Evolutionary conservation across 1,140 invertebrate genomes (phyloP).

Genomic region (Ceratitis capitata): DNA sequence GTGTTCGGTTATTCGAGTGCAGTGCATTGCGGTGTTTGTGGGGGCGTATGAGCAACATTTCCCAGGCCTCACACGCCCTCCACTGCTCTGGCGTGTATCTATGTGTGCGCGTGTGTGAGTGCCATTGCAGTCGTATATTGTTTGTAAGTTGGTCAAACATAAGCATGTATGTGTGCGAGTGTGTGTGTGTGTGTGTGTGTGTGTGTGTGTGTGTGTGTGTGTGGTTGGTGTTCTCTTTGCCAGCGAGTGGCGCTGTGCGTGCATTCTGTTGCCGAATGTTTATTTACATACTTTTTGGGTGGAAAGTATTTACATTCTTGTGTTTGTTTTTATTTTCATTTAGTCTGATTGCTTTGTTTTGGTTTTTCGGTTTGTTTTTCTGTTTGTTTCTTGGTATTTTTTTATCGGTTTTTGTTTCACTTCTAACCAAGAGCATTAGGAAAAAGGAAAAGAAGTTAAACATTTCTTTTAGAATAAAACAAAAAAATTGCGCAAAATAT

Average conservation of each 20-base stretch:
- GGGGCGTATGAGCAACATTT: conserved; percentile 3
- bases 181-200: background rate
- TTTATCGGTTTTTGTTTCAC: too few species aligned
- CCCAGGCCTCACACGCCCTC: background rate
- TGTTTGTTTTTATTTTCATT: conserved; percentile 15
- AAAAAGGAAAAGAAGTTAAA: background rate
- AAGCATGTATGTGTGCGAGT: conserved; percentile 2
- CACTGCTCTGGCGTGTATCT: background rate
- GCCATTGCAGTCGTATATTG: background rate
- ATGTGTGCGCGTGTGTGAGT: background rate
- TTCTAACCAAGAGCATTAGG: background rate
- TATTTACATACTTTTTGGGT: background rate
- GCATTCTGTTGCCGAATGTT: background rate
- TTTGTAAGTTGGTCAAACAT: conserved; percentile 14
- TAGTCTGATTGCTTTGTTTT: background rate
- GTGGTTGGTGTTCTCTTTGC: background rate
- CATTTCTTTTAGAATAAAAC: background rate
- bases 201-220: background rate
- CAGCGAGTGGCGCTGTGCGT: background rate
- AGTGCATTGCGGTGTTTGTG: background rate
- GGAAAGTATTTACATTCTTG: conserved; percentile 38
- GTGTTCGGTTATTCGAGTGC: too few species aligned
- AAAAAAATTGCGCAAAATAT: conserved; percentile 1
- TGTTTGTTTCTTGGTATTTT: background rate
- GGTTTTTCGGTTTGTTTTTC: background rate